Conservation (phyloP, 2,888 invertebrate genomes). For the Chloromyia formosa region DNA sequence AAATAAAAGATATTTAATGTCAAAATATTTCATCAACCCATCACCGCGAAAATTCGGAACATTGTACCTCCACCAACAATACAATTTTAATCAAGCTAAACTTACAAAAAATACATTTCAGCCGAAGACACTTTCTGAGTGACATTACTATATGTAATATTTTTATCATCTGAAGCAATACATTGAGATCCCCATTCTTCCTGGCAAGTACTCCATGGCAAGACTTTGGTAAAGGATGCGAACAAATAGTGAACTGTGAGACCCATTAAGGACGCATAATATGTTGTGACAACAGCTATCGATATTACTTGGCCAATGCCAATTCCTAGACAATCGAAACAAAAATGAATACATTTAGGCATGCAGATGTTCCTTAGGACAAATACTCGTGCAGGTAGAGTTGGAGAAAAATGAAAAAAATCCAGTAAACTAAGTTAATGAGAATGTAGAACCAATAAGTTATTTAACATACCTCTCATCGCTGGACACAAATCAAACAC, state of each 20-base stretch:
- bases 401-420: neutral
- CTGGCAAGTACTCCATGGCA: constrained; percentile 73
- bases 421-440: neutral
- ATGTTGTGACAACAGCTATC: constrained; percentile 69
- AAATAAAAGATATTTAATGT: too few relatives aligned
- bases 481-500: constrained; percentile 74
- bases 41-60: too few relatives aligned
- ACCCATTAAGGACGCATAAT: constrained; percentile 75
- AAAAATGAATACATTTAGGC: neutral
- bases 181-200: constrained; percentile 66
- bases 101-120: constrained; percentile 65
- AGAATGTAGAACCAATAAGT: neutral
- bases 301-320: constrained; percentile 69
- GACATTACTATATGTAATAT: constrained; percentile 45
- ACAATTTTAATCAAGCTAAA: constrained; percentile 50
- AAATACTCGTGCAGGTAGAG: too few relatives aligned
- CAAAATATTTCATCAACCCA: too few relatives aligned
- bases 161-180: constrained; percentile 60
- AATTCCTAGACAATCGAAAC: constrained; percentile 63
- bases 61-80: too few relatives aligned
- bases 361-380: constrained; percentile 2
- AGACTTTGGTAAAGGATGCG: constrained; percentile 68
- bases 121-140: constrained; percentile 57
- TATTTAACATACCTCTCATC: constrained; percentile 69
- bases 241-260: constrained; percentile 71